Conservation (phyloP, 1,140 invertebrate species). For the Thereuonema tuberculata region DNA sequence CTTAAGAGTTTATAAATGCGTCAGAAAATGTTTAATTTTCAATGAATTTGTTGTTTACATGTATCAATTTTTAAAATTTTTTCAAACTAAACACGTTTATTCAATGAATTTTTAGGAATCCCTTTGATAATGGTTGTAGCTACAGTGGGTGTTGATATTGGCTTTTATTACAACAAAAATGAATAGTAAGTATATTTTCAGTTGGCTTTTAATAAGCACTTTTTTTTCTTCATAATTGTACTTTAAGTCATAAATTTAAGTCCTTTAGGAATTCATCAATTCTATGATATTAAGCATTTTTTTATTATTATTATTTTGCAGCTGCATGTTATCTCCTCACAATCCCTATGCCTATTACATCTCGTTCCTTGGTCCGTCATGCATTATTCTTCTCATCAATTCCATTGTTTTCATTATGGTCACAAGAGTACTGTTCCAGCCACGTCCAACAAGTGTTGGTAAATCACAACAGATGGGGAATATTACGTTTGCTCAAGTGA, state of each 20-base stretch:
- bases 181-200: constrained; percentile 17
- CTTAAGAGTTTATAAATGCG: too few species aligned
- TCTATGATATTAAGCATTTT: too few species aligned
- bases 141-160: constrained; percentile 26
- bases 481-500: constrained; percentile 11
- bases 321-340: constrained; percentile 30
- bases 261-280: constrained; percentile 3
- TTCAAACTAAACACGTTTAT: too few species aligned
- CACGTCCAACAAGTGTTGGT: constrained; percentile 23
- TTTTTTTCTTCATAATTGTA: too few species aligned
- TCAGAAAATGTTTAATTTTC: not conserved
- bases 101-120: constrained; percentile 32
- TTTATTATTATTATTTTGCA: constrained; percentile 15
- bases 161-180: constrained; percentile 24
- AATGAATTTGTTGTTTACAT: not conserved
- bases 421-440: constrained; percentile 33
- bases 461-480: not conserved
- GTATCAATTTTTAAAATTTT: not conserved
- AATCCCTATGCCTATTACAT: constrained; percentile 32
- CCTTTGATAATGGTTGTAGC: constrained; percentile 29
- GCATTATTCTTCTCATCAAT: constrained; percentile 36
- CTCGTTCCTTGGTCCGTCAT: constrained; percentile 33
- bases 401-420: constrained; percentile 37
- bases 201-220: not conserved
- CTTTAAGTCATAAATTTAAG: too few species aligned